Base-by-base conservation (phyloP, 2,113 vertebrate species). In the Saccopteryx bilineata region DNA sequence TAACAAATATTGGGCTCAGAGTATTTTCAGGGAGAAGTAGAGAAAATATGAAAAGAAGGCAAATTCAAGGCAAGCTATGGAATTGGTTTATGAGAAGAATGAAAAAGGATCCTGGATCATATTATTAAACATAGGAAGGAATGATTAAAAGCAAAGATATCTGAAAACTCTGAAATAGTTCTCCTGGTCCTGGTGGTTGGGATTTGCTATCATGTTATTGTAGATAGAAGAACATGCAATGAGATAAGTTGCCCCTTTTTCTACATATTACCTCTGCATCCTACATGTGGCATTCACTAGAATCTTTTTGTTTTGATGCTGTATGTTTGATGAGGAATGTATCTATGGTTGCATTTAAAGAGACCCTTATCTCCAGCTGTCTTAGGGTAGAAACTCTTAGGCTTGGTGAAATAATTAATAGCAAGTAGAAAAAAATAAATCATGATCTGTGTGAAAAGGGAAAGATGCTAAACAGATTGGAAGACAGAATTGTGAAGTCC, bases 1-100 rank as follows among this genome's bases (percentile, higher is more conserved):
- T 63, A 76, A 76, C n/a, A 89, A 89, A 65, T 71, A 72, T 50
- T 90, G 72, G 23, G 17, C 24, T 95, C 84, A 84, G 79, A 93
- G 46, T 63, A 84, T 93, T 95, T 92, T 84, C 79, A 58, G 50
- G 31, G 31, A 87, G 23, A 63, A 23, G 17, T 68, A 89, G 19
- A 90, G 9, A n/a, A 84, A 89, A 84, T 78, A 88, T 3, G n/a
- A 79, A 79, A 85, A 89, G 54, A 90, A 90, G 72, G 26, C 52
- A 95, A 83, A 83, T 92, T 83, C 61, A 76, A 60, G 63, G 39
- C 9, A 72, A 90, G 15, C 33, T 52, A 78, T 54, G 69, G 33
- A 75, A 80, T 85, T 90, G 21, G 12, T 71, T 90, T 21, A 95
- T 84, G 58, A 60, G 11, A 6, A 75, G 56, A 72, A 79, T 61